Evolutionary conservation across 2,888 invertebrate species (phyloP).

Genomic region (Abrostola tripartita): DNA sequence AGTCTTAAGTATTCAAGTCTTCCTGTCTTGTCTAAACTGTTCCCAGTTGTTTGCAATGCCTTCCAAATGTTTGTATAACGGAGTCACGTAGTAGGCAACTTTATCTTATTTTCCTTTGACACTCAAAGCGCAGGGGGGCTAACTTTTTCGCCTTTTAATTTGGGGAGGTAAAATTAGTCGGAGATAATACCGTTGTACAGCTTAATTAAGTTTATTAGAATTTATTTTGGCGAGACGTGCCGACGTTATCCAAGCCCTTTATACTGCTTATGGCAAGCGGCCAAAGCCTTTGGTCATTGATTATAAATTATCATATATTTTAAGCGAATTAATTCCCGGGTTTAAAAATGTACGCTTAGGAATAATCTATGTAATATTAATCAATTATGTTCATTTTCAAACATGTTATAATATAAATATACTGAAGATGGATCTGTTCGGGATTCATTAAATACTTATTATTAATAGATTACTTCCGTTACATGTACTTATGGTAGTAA

Average conservation of each 20-base stretch:
- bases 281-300: slow-evolving; percentile 39
- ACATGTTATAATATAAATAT: slow-evolving; percentile 37
- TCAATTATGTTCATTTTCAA: slow-evolving; percentile 33
- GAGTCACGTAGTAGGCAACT: slow-evolving; percentile 74
- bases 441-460: no score
- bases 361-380: slow-evolving; percentile 22
- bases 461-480: slow-evolving; percentile 46
- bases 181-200: slow-evolving; percentile 81
- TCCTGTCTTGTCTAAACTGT: slow-evolving; percentile 11
- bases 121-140: slow-evolving; percentile 62
- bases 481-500: slow-evolving; percentile 19
- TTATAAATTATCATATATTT: slow-evolving; percentile 29
- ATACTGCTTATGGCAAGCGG: slow-evolving; percentile 34
- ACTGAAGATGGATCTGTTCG: slow-evolving; percentile 26
- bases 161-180: slow-evolving; percentile 76
- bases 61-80: slow-evolving; percentile 55
- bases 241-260: slow-evolving; percentile 55
- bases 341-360: slow-evolving; percentile 16
- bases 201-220: slow-evolving; percentile 87
- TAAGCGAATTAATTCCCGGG: slow-evolving; percentile 17
- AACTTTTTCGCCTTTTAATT: slow-evolving; percentile 78
- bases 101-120: slow-evolving; percentile 74
- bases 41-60: slow-evolving; percentile 24
- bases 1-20: slow-evolving; percentile 9
- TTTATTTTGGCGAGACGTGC: slow-evolving; percentile 81